Evolutionary conservation across 37 sponge, comb jelly and placozoan species (phyloP), one percentile per base, ranked within the genome.

Genomic region (Lycopodina hypogea): DNA sequence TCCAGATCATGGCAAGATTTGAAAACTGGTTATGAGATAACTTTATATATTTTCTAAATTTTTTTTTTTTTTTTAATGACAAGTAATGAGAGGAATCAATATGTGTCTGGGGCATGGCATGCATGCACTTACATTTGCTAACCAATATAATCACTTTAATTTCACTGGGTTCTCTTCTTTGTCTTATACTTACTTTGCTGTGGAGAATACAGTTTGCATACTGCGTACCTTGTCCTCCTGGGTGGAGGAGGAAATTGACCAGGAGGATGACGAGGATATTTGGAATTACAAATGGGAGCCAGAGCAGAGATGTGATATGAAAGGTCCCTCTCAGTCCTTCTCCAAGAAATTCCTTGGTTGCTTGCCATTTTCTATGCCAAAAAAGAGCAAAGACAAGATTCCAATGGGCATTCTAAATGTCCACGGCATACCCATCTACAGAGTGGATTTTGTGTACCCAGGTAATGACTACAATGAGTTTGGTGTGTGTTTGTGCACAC

Each of bases 191-290:
- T 24, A 7, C 3, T 62, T 91, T 89, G 86, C 95, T 28, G 93
- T 95, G 23, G 98, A 97, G 89, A 97, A 95, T 63, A 78, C 81
- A 0, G 77, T 88, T 50, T 97, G 98, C 52, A 83, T 97, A 48
- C 78, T 97, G 50, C 77, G 96, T 28, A 98, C 95, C 83, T 88
- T 98, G 39, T 93, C 96, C 14, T 98, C 89, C 69, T 87, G 89
- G 29, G 21, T 97, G 50, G 98, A 97, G 68, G 72, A 74, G 38
- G 98, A 95, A 71, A 81, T 95, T 2, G 89, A 90, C 71, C 80
- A 71, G 0, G 87, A 89, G 83, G 85, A 84, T n/a, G 90, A 78
- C 0, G 60, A 67, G 22, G 83, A 78, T 15, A 86, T 81, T 70
- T 87, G 17, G 88, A n/a, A 87, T 65, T 75, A 42, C 1, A 81